These are phyloP conservation scores for Emydoidea blandingii DNA, from an alignment of 2,797 vertebrate genomes.

Conservation along the genomic window DNA sequence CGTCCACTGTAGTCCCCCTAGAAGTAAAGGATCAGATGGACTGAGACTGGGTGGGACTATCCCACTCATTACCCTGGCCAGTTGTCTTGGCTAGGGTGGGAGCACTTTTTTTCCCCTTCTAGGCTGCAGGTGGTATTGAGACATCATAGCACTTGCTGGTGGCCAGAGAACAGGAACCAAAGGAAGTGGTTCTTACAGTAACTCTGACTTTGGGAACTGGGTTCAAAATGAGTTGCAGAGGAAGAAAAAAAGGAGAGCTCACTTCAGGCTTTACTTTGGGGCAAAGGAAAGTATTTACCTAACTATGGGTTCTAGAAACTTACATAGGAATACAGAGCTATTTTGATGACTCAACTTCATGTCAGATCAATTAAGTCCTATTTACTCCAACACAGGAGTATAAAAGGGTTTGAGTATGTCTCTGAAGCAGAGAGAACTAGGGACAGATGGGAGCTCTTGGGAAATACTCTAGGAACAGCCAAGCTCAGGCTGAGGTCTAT, in stretches of 20 bases:
- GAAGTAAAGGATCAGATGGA: neutral
- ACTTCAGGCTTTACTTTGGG: neutral
- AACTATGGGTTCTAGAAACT: neutral
- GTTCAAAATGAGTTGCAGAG: neutral
- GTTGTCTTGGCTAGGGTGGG: rapidly evolving
- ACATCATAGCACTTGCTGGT: neutral
- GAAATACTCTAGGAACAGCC: neutral
- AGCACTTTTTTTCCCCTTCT: neutral
- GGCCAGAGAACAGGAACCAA: neutral
- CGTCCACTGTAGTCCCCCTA: neutral
- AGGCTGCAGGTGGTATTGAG: neutral
- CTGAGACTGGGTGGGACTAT: neutral
- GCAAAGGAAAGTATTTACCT: neutral
- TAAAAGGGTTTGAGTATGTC: neutral
- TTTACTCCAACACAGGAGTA: neutral
- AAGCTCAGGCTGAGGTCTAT: neutral
- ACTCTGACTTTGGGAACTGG: neutral
- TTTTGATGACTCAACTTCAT: neutral
- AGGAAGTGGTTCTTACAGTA: neutral
- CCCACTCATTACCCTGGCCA: neutral
- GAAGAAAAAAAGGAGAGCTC: neutral
- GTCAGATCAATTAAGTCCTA: rapidly evolving
- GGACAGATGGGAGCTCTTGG: neutral
- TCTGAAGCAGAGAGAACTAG: neutral
- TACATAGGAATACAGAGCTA: neutral